Evolutionary conservation across 1,140 invertebrate genomes (phyloP).

Genomic region (Nasonia vitripennis): DNA sequence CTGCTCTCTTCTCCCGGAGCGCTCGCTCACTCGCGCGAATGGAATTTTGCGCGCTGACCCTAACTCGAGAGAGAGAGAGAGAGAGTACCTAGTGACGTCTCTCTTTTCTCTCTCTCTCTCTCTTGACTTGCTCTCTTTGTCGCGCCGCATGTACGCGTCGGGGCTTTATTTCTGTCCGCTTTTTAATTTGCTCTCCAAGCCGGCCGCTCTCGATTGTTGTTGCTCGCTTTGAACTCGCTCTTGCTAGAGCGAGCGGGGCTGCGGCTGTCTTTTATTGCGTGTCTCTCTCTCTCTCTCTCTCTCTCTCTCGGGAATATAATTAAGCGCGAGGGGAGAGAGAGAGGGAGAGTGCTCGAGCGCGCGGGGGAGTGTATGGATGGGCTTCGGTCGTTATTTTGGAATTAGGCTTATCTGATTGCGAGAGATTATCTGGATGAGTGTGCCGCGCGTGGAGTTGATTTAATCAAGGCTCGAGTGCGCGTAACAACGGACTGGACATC

Average conservation of each 20-base stretch:
- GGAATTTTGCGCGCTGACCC: slow-evolving; percentile 65
- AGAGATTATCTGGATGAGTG: neutral
- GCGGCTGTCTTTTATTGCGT: slow-evolving; percentile 5
- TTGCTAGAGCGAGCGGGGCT: no score
- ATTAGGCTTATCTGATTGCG: neutral
- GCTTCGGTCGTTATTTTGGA: neutral
- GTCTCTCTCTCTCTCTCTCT: neutral
- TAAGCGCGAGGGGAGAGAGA: slow-evolving; percentile 19
- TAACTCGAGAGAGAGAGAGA: slow-evolving; percentile 27
- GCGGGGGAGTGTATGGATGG: no score
- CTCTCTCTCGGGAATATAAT: slow-evolving; percentile 23
- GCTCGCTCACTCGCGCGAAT: slow-evolving; percentile 60
- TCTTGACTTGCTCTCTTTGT: slow-evolving; percentile 36
- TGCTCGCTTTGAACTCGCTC: slow-evolving; percentile 29
- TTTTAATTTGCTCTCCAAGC: slow-evolving; percentile 49
- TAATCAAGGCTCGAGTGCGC: neutral
- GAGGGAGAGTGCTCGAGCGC: neutral
- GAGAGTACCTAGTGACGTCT: slow-evolving; percentile 17
- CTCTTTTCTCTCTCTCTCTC: slow-evolving; percentile 38
- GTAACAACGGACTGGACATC: neutral
- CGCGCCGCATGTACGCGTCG: neutral
- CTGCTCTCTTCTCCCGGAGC: neutral
- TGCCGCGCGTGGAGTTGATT: neutral
- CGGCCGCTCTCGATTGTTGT: slow-evolving; percentile 24
- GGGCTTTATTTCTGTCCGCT: slow-evolving; percentile 46